Conservation (phyloP, 1,140 invertebrate genomes). For the Drosophila chauvacae region DNA sequence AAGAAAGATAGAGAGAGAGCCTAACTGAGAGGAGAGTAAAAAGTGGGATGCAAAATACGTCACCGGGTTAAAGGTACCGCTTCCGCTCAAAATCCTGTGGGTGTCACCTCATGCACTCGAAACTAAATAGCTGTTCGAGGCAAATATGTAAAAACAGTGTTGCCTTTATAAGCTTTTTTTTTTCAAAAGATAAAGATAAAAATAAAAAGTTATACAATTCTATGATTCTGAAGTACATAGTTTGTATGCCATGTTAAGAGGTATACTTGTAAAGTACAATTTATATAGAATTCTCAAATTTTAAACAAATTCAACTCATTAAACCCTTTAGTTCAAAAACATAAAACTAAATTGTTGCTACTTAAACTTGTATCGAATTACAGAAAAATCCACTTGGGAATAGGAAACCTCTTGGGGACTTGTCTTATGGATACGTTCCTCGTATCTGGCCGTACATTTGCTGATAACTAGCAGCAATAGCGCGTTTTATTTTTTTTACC, state of each 20-base stretch:
- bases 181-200: no score
- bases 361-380: neutral
- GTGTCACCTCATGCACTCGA: constrained; percentile 19
- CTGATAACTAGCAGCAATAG: constrained; percentile 34
- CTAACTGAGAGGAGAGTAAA: neutral
- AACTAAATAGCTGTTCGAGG: neutral
- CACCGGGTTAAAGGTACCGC: constrained; percentile 49
- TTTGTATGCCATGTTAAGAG: no score
- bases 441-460: constrained; percentile 19
- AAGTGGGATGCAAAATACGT: constrained; percentile 41
- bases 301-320: no score
- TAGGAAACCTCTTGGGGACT: neutral
- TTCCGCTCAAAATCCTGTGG: constrained; percentile 28
- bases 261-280: no score
- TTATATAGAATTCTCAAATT: no score
- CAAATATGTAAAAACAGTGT: neutral
- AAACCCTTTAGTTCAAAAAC: no score
- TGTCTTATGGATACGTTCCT: constrained; percentile 1
- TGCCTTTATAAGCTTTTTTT: no score
- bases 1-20: constrained; percentile 10
- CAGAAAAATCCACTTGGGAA: constrained; percentile 5
- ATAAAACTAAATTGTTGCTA: neutral
- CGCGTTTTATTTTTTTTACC: constrained; percentile 24
- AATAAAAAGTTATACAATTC: no score
- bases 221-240: no score